phyloP scores from a whole-genome alignment of 1,140 invertebrate species.

The Drosophila teissieri region DNA sequence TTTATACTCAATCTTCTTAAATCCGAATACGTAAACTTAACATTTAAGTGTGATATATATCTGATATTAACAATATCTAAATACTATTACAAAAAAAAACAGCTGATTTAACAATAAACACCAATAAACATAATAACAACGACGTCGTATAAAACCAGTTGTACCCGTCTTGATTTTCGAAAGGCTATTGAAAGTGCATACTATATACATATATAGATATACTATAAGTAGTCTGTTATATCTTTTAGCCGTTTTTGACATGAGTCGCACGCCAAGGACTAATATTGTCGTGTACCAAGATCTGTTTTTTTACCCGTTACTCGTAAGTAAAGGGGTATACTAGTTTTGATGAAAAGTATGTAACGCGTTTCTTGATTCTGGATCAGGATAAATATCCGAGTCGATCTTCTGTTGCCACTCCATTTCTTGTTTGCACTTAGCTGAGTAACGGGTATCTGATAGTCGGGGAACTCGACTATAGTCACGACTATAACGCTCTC shows the following conservation, averaged over 20 bases:
- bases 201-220: too few species aligned
- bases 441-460: too few species aligned
- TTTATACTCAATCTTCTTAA: background rate
- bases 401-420: too few species aligned
- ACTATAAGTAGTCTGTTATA: slow-evolving; percentile 6
- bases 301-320: background rate
- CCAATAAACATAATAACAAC: slow-evolving; percentile 39
- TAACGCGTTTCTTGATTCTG: too few species aligned
- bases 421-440: too few species aligned
- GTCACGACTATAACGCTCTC: too few species aligned
- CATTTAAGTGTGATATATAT: background rate
- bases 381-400: too few species aligned
- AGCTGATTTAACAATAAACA: slow-evolving; percentile 41
- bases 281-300: background rate
- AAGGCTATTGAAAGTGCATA: slow-evolving; percentile 20
- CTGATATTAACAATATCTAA: slow-evolving; percentile 9
- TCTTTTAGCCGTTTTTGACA: slow-evolving; percentile 43
- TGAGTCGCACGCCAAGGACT: slow-evolving; percentile 5
- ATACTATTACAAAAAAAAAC: slow-evolving; percentile 41
- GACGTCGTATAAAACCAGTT: slow-evolving; percentile 59
- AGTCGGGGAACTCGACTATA: too few species aligned
- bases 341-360: too few species aligned
- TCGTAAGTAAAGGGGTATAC: too few species aligned
- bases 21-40: background rate
- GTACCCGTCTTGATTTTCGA: slow-evolving; percentile 51